Base-by-base conservation (phyloP, 1,140 invertebrate species). In the Ceratina calcarata region DNA sequence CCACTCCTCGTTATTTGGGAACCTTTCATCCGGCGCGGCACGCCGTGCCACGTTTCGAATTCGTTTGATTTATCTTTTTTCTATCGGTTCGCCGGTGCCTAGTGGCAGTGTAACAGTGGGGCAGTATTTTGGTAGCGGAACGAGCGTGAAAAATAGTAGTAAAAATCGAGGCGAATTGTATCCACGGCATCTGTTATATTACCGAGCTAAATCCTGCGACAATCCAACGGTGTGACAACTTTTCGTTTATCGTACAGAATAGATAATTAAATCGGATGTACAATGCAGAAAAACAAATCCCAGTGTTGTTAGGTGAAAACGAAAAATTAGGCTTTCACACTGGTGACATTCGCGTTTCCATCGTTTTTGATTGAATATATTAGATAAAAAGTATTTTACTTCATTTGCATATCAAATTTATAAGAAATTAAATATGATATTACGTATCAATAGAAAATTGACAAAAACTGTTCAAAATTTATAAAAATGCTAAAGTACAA, bases 1-100 rank as follows among this genome's bases (percentile, higher is more conserved):
- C 80, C 80, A 75, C 76, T 86, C 76, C 83, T 85, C 84, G 84
- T 86, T 83, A 86, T 86, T 86, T 76, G 72, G 65, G 66, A 83
- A 86, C 81, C 72, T 86, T 85, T 69, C 84, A 80, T 70, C 68
- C 66, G 45, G 18, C 32, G 22, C 55, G 64, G 15, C 45, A 6
- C 37, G 37, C 37, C 37, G 37, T 45, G 37, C 37, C 37, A 45
- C 37, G 37, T 45, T 45, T 45, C 76, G 76, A 82, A 73, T 80
- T 80, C 84, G 68, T 85, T 83, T 79, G 76, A 83, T 86, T 83
- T 80, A 76, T 79, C 45, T 53, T 13, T 24, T 16, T 6, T n/a
- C 53, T 18, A 2, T 66, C 22, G 68, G 27, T 49, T 84, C 65
- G 78, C 70, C 64, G 37, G 20, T 24, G 61, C 27, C 15, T 22